Base-by-base conservation (phyloP, 2,113 vertebrate genomes). In the Takifugu bimaculatus region DNA sequence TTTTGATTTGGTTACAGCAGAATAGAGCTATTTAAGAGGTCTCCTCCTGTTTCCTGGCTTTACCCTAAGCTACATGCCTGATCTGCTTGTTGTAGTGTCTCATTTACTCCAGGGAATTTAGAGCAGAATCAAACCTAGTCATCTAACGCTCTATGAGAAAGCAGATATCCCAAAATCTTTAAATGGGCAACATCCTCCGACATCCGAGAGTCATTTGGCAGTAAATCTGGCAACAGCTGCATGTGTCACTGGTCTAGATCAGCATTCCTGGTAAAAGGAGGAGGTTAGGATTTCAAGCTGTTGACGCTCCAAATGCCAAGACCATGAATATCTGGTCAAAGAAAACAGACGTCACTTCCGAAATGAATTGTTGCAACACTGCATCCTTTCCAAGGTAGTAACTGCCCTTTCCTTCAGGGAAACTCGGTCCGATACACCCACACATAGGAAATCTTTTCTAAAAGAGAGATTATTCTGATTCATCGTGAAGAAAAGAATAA, bases 401-500 rank as follows among this genome's bases (percentile, higher is more conserved):
- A 47, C 29, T 43, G n/a, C 48, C 42, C 6, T 15, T 53, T 68
- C 63, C 52, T 54, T 49, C 45, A 32, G 26, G 42, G 59, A n/a
- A 6, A 26, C 45, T 49, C 10, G 45, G 39, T 15, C 43, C 2
- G 15, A 72, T n/a, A 56, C 59, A 61, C 66, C 25, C 55, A 71
- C 15, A 56, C 59, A 58, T 67, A 45, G 52, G 32, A 50, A 66
- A 42, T 20, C 58, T 45, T 60, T 64, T 20, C 57, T 39, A 27
- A 26, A 56, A 63, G 3, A 2, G 26, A 68, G 49, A 55, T 63
- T 60, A 73, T 65, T 70, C 69, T 57, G n/a, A 39, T 54, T 66
- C 26, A 63, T 73, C 52, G 50, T 39, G 35, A 39, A 39, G 35
- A 39, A 39, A 39, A 10, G 35, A 39, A 10, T 39, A 39, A 39